A percentile compares a stretch with the other conserved stretches of the same genome.
Conservation (phyloP, 2,797 vertebrate genomes). For the Hirundo rustica region DNA sequence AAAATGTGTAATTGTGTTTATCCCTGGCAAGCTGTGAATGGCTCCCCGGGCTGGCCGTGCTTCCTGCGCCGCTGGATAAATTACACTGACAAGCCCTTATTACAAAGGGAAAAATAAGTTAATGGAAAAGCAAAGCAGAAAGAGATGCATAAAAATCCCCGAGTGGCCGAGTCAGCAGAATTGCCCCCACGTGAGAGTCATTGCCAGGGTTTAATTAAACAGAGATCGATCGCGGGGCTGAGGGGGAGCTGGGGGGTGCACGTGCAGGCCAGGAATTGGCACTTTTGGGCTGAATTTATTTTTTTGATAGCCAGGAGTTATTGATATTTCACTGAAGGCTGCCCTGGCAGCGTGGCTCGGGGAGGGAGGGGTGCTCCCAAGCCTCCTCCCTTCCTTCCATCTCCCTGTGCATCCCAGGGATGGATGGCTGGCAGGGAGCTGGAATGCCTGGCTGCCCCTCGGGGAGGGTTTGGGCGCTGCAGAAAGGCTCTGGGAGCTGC, state of each 20-base stretch:
- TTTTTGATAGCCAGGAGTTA: background rate
- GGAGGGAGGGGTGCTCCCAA: background rate
- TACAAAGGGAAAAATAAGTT: conserved; percentile 73
- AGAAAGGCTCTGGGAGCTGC: background rate
- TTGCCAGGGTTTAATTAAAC: conserved; percentile 67
- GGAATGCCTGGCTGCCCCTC: background rate
- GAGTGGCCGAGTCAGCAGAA: conserved; percentile 67
- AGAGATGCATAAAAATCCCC: conserved; percentile 67
- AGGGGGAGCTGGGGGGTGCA: conserved; percentile 1
- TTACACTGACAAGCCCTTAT: conserved; percentile 69
- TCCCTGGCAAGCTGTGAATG: conserved; percentile 67
- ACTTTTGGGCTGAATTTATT: conserved; percentile 5
- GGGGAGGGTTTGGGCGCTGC: background rate
- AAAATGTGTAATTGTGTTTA: conserved; percentile 71
- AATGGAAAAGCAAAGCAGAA: conserved; percentile 69
- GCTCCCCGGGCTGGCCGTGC: conserved; percentile 58
- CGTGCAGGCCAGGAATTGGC: background rate
- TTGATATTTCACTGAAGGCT: background rate
- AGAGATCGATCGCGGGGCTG: conserved; percentile 55
- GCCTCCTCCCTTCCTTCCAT: background rate
- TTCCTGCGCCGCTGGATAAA: conserved; percentile 60
- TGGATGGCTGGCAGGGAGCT: background rate
- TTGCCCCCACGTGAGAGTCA: conserved; percentile 45
- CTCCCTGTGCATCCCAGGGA: fast-evolving
- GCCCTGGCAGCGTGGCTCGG: background rate